These are phyloP conservation scores for Scyliorhinus canicula DNA, from an alignment of 2,797 vertebrate genomes.

Conservation along the genomic window DNA sequence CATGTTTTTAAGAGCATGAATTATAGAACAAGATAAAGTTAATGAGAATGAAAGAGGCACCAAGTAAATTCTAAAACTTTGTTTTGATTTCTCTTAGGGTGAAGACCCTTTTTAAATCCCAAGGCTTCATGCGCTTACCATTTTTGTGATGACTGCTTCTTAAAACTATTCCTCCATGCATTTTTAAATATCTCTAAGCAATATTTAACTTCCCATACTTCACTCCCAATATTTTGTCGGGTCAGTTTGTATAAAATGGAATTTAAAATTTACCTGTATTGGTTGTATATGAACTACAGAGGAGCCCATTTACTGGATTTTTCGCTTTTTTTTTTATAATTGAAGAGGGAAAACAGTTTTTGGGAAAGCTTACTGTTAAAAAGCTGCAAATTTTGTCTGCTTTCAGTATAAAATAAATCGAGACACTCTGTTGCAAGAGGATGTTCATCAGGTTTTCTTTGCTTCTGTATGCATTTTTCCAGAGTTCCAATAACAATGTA, in stretches of 20 bases:
- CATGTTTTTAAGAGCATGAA: not conserved
- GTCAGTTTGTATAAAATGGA: slow-evolving; percentile 65
- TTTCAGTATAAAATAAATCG: slow-evolving; percentile 43
- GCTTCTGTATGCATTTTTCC: slow-evolving; percentile 53
- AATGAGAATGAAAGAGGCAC: not conserved
- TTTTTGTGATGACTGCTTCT: slow-evolving; percentile 21
- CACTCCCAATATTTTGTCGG: slow-evolving; percentile 71
- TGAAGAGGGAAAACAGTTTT: slow-evolving; percentile 42
- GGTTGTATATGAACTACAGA: slow-evolving; percentile 65
- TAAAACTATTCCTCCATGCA: slow-evolving; percentile 48
- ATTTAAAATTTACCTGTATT: slow-evolving; percentile 52
- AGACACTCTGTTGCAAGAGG: slow-evolving; percentile 51
- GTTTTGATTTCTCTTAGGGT: not conserved
- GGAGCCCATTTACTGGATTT: slow-evolving; percentile 58
- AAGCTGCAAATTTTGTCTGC: slow-evolving; percentile 49
- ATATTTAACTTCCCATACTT: slow-evolving; percentile 68
- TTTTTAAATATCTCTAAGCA: slow-evolving; percentile 53
- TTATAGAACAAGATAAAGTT: not conserved
- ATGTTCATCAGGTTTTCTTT: slow-evolving; percentile 57
- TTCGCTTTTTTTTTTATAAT: slow-evolving; percentile 19
- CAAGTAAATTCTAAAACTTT: slow-evolving; percentile 16
- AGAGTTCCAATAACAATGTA: slow-evolving; percentile 42
- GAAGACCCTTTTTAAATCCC: not conserved
- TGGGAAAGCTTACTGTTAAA: slow-evolving; percentile 49
- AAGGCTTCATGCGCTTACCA: not conserved